Conservation (phyloP, 2,888 invertebrate species). For the Petrolisthes cinctipes region DNA sequence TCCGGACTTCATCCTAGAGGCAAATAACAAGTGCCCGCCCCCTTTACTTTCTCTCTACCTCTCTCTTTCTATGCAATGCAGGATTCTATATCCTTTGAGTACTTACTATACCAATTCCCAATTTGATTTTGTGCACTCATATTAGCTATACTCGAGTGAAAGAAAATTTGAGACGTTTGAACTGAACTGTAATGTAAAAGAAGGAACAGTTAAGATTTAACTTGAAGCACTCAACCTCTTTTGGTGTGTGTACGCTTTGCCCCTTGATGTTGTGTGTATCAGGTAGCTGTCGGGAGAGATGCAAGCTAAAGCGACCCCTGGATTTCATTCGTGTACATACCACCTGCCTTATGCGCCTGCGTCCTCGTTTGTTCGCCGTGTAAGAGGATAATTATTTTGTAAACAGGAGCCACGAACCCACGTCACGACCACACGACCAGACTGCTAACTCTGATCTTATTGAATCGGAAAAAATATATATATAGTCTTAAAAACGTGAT, state of each 20-base stretch:
- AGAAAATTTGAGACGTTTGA: too few relatives aligned
- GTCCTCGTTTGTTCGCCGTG: not conserved
- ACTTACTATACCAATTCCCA: not conserved
- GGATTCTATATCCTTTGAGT: not conserved
- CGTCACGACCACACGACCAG: not conserved
- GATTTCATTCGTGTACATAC: not conserved
- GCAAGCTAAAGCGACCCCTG: not conserved
- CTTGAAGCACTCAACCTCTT: too few relatives aligned
- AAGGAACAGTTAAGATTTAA: too few relatives aligned
- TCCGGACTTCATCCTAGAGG: too few relatives aligned
- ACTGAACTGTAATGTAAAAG: too few relatives aligned
- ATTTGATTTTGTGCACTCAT: too few relatives aligned
- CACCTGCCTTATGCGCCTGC: not conserved
- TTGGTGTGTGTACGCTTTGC: too few relatives aligned
- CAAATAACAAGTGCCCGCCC: too few relatives aligned
- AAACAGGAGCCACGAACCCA: conserved; percentile 18
- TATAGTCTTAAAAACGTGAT: not conserved
- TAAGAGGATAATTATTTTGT: conserved; percentile 25
- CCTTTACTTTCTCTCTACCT: not conserved
- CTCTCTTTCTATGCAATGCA: not conserved
- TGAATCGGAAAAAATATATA: too few relatives aligned
- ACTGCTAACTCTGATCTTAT: not conserved
- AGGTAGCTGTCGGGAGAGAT: too few relatives aligned
- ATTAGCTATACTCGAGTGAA: too few relatives aligned
- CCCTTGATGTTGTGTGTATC: too few relatives aligned